Evolutionary conservation across 2,113 vertebrate genomes (phyloP).

Genomic region (Menidia beryllina): DNA sequence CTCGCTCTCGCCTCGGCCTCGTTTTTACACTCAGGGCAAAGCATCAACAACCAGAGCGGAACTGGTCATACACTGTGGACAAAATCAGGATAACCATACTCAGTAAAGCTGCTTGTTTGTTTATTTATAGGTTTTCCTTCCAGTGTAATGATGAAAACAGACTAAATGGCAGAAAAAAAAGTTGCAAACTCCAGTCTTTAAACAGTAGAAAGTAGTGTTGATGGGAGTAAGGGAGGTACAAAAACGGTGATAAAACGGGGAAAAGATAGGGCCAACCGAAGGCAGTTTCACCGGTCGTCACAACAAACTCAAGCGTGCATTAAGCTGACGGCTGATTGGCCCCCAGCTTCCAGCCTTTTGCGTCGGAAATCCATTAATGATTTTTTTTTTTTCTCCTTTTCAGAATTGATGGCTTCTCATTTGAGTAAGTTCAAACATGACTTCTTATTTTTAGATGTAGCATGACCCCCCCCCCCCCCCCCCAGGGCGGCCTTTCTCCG

Average conservation of each 20-base stretch:
- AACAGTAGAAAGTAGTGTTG: too few species aligned
- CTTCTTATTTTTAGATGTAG: neutral
- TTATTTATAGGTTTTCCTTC: too few species aligned
- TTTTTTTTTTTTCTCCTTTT: slow-evolving; percentile 80
- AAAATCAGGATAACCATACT: too few species aligned
- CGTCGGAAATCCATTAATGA: slow-evolving; percentile 20
- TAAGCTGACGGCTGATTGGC: neutral
- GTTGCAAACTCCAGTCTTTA: too few species aligned
- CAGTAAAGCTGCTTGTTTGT: too few species aligned
- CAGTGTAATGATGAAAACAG: too few species aligned
- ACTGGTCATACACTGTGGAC: too few species aligned
- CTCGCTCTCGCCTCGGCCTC: neutral
- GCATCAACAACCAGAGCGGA: too few species aligned
- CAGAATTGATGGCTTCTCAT: slow-evolving; percentile 94
- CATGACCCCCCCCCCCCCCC: too few species aligned
- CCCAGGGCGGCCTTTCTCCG: too few species aligned
- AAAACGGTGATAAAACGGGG: neutral
- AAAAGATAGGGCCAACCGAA: neutral
- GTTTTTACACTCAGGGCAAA: too few species aligned
- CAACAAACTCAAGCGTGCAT: neutral
- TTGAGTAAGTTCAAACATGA: slow-evolving; percentile 88
- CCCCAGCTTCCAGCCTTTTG: neutral
- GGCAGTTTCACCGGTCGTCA: neutral
- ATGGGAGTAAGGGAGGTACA: neutral
- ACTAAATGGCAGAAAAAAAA: too few species aligned